Conservation (phyloP, 2,113 vertebrate genomes). For the Marmota flaviventris region DNA sequence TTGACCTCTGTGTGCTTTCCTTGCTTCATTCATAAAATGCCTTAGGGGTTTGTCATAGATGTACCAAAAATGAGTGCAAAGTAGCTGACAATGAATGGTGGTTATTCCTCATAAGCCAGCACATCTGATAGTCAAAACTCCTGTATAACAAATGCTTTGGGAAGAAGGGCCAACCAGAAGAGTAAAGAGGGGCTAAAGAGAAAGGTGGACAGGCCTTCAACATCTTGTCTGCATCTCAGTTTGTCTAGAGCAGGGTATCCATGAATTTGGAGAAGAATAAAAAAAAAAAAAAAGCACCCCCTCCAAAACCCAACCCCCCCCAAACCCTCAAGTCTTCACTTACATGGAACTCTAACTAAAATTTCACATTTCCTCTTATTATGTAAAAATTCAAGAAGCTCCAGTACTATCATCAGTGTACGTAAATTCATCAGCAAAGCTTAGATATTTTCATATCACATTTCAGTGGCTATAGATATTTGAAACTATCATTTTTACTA, state of each 20-base stretch:
- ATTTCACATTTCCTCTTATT: conserved; percentile 20
- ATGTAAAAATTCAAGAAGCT: neutral
- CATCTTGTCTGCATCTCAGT: neutral
- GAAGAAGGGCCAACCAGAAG: neutral
- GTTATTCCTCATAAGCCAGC: neutral
- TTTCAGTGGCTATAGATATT: neutral
- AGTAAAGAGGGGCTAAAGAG: neutral
- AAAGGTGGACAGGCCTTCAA: neutral
- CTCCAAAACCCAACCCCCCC: neutral
- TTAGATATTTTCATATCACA: conserved; percentile 16
- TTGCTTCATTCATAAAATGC: neutral
- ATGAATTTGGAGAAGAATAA: neutral
- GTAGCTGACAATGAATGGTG: neutral
- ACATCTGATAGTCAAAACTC: neutral
- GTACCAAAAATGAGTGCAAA: neutral
- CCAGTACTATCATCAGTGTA: conserved; percentile 10
- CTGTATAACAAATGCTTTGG: neutral
- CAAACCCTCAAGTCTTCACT: neutral
- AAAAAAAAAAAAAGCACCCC: no score
- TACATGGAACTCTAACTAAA: conserved; percentile 8
- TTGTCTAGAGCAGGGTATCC: neutral
- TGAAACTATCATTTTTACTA: conserved; percentile 52
- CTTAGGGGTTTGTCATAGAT: neutral
- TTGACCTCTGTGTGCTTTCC: conserved; percentile 33
- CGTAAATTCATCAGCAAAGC: conserved; percentile 35